Percentiles rank a stretch among this genome's conserved stretches.
Conservation (phyloP, 2,797 vertebrate species). For the Antrozous pallidus region DNA sequence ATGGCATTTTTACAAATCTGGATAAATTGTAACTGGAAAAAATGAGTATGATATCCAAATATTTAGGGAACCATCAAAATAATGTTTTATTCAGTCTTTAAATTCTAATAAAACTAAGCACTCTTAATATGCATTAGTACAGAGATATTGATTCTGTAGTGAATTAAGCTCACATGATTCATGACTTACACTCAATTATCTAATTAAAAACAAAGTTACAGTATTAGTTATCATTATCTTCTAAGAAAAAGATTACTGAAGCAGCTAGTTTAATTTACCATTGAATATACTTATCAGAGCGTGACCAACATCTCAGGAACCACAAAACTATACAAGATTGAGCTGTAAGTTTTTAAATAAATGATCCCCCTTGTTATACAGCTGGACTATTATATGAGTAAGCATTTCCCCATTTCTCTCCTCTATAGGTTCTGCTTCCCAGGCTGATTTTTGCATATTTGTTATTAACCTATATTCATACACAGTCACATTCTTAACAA, state of each 20-base stretch:
- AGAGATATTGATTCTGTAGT: neutral
- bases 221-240: neutral
- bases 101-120: neutral
- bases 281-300: neutral
- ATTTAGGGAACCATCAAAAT: neutral
- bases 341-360: neutral
- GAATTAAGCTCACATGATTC: neutral
- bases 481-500: neutral
- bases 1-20: neutral
- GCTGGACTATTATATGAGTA: neutral
- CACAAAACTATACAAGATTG: neutral
- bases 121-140: neutral
- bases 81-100: conserved; percentile 1
- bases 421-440: neutral
- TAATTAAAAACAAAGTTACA: conserved; percentile 19
- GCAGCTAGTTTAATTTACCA: neutral
- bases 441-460: neutral
- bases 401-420: neutral
- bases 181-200: neutral
- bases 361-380: neutral
- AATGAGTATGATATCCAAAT: neutral
- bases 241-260: neutral
- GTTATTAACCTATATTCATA: neutral
- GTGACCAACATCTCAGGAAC: neutral
- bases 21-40: neutral